Percentiles rank a stretch among this genome's conserved stretches.
Evolutionary conservation across 2,888 invertebrate genomes (phyloP).

Genomic region (Girardia tigrina): DNA sequence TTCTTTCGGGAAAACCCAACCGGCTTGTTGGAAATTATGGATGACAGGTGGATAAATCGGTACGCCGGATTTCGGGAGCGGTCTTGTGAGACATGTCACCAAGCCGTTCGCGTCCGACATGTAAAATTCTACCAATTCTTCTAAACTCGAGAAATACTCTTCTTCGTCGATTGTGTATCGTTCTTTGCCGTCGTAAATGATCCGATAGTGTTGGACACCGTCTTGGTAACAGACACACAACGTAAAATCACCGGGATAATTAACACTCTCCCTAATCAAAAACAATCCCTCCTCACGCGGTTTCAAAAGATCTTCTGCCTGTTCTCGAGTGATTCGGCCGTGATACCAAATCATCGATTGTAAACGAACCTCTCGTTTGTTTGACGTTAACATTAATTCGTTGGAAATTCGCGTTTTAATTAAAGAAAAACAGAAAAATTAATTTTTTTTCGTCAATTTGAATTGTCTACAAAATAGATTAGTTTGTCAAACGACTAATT

Average conservation of each 20-base stretch:
- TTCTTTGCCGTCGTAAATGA: constrained; percentile 68
- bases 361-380: constrained; percentile 42
- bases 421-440: no score
- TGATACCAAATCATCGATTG: constrained; percentile 55
- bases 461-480: constrained; percentile 2
- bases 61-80: constrained; percentile 67
- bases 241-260: constrained; percentile 96
- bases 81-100: constrained; percentile 75
- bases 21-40: constrained; percentile 64
- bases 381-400: not conserved
- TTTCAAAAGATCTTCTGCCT: constrained; percentile 46
- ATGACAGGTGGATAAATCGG: constrained; percentile 60
- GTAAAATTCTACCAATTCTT: constrained; percentile 87
- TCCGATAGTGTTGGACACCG: constrained; percentile 86
- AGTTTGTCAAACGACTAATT: not conserved
- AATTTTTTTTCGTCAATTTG: no score
- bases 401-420: no score
- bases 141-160: constrained; percentile 85
- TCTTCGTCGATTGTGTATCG: constrained; percentile 86
- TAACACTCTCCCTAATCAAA: constrained; percentile 89
- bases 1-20: constrained; percentile 76
- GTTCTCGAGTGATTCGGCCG: constrained; percentile 55
- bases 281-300: constrained; percentile 74
- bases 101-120: constrained; percentile 91
- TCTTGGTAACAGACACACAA: constrained; percentile 73